Conservation (phyloP, 2,888 invertebrate species). For the Saturnia pavonia region DNA sequence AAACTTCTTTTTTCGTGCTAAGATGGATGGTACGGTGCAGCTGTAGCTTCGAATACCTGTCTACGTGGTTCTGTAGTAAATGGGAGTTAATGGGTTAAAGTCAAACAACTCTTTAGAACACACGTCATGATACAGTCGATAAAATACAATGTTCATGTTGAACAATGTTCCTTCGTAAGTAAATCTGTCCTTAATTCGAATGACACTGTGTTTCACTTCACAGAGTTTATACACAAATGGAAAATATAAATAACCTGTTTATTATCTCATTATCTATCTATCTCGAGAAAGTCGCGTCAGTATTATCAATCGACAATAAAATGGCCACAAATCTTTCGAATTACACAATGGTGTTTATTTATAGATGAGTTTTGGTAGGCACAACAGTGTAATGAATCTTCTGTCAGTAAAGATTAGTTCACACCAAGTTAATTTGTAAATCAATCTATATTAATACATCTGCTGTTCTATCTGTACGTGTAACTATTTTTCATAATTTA, state of each 20-base stretch:
- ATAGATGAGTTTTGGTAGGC: conserved; percentile 33
- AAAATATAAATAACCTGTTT: neutral
- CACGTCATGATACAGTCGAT: no score
- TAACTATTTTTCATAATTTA: no score
- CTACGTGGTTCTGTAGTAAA: no score
- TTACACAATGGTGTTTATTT: conserved; percentile 53
- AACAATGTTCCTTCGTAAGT: no score
- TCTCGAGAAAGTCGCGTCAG: neutral
- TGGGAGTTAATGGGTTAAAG: no score
- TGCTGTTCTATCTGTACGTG: neutral
- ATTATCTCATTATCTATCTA: neutral
- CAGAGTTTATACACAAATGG: neutral
- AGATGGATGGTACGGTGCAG: no score
- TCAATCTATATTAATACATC: no score
- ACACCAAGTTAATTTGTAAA: neutral
- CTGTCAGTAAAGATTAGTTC: conserved; percentile 4
- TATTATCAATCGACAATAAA: neutral
- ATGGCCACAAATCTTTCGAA: conserved; percentile 33
- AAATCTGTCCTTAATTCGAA: no score
- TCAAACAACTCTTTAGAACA: no score
- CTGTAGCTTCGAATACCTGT: no score
- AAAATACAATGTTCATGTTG: no score
- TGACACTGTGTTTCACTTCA: neutral
- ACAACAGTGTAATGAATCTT: conserved; percentile 57
- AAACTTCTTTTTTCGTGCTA: no score